Evolutionary conservation across 2,797 vertebrate species (phyloP), one percentile per base, ranked within the genome.

Genomic region (Neostethus bicornis): DNA sequence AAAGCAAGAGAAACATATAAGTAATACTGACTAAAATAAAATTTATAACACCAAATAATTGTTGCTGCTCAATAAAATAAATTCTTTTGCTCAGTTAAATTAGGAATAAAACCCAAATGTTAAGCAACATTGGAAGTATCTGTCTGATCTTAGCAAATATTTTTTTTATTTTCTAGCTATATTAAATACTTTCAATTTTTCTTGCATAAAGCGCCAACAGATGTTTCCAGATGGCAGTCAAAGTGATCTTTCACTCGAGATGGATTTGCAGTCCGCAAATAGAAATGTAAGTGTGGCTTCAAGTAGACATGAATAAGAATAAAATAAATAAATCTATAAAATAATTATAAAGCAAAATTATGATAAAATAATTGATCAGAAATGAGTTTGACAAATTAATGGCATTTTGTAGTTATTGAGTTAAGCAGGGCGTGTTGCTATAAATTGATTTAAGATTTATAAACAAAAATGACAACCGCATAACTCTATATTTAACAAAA

Each of bases 181-280:
- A 16, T 12, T 19, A 1, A 1, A 51, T 29, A 24, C 14, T 47
- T 39, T 28, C n/a, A n/a, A 1, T 49, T 52, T 47, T 52, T 16
- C 3, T 60, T 32, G 47, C 17, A 77, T 20, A 17, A 54, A 94
- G 93, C 52, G 45, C n/a, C 92, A 93, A 61, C 89, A 85, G 73
- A 70, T 76, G 24, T 93, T 89, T 78, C 58, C 81, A 21, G 90
- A 92, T 65, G 92, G 91, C 24, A 90, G 89, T 29, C 81, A 56
- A 56, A 34, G 76, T 46, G 91, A 92, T 3, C 41, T 75, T 26
- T 83, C 50, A 1, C 13, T 93, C 46, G 61, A 74, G n/a, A 82
- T 90, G 37, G 38, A 67, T 23, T 44, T 93, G 17, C 61, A 25
- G 0, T 21, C 66, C 7, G 6, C 45, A 12, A 39, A 5, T 16